Evolutionary conservation across 2,888 invertebrate species (phyloP).

Genomic region (Zaprionus lineosus): DNA sequence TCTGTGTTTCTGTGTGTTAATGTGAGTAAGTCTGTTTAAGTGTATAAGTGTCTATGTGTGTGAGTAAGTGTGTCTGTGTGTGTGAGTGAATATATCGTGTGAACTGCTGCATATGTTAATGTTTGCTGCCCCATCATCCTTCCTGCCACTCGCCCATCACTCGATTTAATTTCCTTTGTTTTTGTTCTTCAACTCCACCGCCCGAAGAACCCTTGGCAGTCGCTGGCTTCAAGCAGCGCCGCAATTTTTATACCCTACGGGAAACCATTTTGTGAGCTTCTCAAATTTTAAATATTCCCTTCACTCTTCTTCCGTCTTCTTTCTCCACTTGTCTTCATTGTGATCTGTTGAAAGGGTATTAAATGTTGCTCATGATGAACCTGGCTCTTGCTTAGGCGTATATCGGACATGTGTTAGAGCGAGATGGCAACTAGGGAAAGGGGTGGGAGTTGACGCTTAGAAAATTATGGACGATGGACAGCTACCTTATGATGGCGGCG

Average conservation of each 20-base stretch:
- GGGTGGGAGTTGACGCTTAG: conserved; percentile 55
- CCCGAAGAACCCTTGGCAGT: conserved; percentile 23
- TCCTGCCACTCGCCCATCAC: conserved; percentile 30
- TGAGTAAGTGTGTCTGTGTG: conserved; percentile 28
- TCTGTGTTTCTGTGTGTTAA: conserved; percentile 43
- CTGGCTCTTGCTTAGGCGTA: conserved; percentile 10
- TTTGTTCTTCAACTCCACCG: conserved; percentile 18
- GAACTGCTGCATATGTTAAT: conserved; percentile 75
- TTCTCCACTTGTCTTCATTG: too few relatives aligned
- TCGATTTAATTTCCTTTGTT: conserved; percentile 56
- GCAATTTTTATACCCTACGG: not conserved
- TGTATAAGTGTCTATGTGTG: conserved; percentile 32
- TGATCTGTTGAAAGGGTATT: too few relatives aligned
- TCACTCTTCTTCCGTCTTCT: too few relatives aligned
- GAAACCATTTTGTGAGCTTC: too few relatives aligned
- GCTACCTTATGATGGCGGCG: conserved; percentile 46
- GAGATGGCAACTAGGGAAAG: conserved; percentile 14
- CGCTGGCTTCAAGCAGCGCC: conserved; percentile 17
- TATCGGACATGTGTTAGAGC: conserved; percentile 29
- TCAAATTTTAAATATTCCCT: too few relatives aligned
- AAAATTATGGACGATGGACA: conserved; percentile 67
- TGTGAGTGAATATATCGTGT: conserved; percentile 70
- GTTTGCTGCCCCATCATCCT: conserved; percentile 67
- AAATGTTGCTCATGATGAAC: not conserved
- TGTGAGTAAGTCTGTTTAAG: conserved; percentile 39